Evolutionary conservation across 2,113 vertebrate species (phyloP).

Genomic region (Heloderma charlesbogerti): DNA sequence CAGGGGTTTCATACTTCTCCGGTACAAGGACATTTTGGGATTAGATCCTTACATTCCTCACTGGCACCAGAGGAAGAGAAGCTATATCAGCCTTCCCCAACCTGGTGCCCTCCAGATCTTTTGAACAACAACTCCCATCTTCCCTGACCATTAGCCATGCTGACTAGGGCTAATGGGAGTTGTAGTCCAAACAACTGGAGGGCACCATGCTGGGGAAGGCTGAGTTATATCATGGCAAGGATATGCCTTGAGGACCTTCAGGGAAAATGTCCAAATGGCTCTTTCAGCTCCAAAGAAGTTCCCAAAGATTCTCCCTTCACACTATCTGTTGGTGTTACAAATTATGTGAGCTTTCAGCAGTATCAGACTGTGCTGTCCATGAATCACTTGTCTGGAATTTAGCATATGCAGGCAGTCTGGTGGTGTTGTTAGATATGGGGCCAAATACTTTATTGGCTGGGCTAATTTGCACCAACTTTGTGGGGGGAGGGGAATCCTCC

Average conservation of each 20-base stretch:
- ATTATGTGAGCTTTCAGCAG: slow-evolving; percentile 25
- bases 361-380: slow-evolving; percentile 37
- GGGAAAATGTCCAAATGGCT: not conserved
- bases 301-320: slow-evolving; percentile 27
- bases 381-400: slow-evolving; percentile 60
- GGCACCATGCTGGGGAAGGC: not conserved
- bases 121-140: too few species aligned
- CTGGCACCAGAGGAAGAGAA: not conserved
- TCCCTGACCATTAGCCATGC: too few species aligned
- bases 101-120: too few species aligned
- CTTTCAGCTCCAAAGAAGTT: slow-evolving; percentile 31
- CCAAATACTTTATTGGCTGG: slow-evolving; percentile 42
- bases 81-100: not conserved
- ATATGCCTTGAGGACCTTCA: not conserved
- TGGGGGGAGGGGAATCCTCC: slow-evolving; percentile 26
- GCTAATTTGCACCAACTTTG: not conserved
- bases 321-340: not conserved
- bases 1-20: not conserved
- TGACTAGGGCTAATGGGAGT: too few species aligned
- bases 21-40: not conserved
- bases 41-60: not conserved
- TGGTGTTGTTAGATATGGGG: slow-evolving; percentile 34
- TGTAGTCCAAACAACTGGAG: too few species aligned
- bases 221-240: too few species aligned
- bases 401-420: slow-evolving; percentile 53